Evolutionary conservation across 2,113 vertebrate species (phyloP).

Genomic region (Lagopus muta): DNA sequence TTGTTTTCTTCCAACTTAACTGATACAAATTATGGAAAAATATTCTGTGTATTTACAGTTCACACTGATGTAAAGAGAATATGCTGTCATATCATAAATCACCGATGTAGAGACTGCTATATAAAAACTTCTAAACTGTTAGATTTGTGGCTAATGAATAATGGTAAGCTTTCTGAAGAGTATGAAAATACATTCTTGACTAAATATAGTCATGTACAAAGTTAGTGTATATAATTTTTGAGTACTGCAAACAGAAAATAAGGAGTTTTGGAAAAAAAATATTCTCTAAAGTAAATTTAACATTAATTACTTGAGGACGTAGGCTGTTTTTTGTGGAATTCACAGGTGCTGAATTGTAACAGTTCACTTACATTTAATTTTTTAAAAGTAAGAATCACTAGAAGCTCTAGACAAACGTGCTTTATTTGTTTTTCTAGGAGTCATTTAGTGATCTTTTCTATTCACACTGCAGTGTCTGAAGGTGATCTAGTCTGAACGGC

Average conservation of each 20-base stretch:
- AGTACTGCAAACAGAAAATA: neutral
- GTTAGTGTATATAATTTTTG: neutral
- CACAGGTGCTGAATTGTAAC: neutral
- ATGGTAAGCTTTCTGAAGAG: neutral
- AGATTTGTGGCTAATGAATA: slow-evolving; percentile 5
- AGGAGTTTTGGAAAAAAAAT: accelerated
- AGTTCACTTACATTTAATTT: neutral
- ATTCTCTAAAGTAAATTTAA: neutral
- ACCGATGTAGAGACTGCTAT: neutral
- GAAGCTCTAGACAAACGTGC: neutral
- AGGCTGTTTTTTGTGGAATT: neutral
- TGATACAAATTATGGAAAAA: neutral
- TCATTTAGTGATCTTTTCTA: slow-evolving; percentile 20
- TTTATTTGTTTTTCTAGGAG: neutral
- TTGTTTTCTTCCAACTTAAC: neutral
- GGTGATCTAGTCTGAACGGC: neutral
- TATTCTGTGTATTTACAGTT: neutral
- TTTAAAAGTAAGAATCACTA: neutral
- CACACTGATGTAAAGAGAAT: neutral
- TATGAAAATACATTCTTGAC: accelerated
- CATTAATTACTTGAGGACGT: neutral
- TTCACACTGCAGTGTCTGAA: neutral
- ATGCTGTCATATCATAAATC: neutral
- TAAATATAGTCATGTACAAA: neutral
- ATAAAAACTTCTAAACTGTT: neutral